Evolutionary conservation across 2,888 invertebrate genomes (phyloP), one percentile per base, ranked within the genome.

Genomic region (Pristionchus maxplancki): DNA sequence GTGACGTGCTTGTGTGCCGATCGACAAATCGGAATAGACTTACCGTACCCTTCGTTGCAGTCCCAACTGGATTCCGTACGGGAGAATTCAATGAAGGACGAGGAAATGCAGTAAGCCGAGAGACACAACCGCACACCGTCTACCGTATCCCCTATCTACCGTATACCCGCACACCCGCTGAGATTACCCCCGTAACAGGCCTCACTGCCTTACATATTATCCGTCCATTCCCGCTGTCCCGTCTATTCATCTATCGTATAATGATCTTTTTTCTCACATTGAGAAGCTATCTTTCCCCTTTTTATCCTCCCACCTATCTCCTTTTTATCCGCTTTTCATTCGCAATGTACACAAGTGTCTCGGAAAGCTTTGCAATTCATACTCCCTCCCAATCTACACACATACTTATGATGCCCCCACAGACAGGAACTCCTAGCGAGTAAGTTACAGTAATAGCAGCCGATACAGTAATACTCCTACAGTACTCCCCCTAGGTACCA

Each of bases 41-140:
- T 13, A 64, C 64, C 31, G 28, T 64, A 64, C 64, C 4, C 4
- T 20, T 44, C 50, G 13, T 83, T 83, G 50, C 83, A 83, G 83
- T 40, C 48, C 48, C n/a, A n/a, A 81, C 24, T 85, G 64, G 85
- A 87, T 50, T 67, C 86, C 40, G 50, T 87, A n/a, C 86, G 86
- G 28, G 86, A 87, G 86, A 87, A 87, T 48, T 71, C 71, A 17
- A 31, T 40, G 31, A 71, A 71, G 71, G 86, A 87, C 24, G 64
- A 37, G 40, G 81, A 71, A 31, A 24, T 40, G 78, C 6, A 62
- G 34, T 85, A 64, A 84, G 37, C 67, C 6, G 67, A 53, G 53
- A 58, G 58, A 58, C 44, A 44, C 44, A 44, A 64, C 28, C 62
- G 62, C 17, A 71, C 15, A 20, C 20, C 40, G 58, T 0, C 17